Evolutionary conservation across 2,113 vertebrate species (phyloP), one percentile per base, ranked within the genome.

Genomic region (Camelus bactrianus): DNA sequence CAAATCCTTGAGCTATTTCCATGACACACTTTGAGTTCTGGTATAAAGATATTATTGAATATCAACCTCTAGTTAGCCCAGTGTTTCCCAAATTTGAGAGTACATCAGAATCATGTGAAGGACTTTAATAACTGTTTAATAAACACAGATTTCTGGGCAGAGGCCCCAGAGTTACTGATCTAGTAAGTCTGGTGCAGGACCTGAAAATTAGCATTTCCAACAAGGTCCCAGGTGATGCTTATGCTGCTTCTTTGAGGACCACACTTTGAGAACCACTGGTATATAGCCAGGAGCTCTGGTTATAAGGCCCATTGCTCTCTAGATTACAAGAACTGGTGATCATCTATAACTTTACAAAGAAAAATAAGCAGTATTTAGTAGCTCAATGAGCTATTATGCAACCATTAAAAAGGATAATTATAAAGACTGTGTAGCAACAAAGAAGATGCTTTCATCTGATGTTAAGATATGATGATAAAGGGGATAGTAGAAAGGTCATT

Each of bases 371-470:
- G 38, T 80, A 58, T 62, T 38, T 80, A 56, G 58, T 35, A 80
- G 77, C 22, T 79, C 52, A 80, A 30, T 48, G n/a, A 88, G 42
- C 17, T 88, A 38, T 88, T 88, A 50, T 52, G 38, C 3, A 93
- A 52, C 52, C 92, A 79, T 79, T 87, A 58, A 69, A 65, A 69
- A 76, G 24, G 32, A 70, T 75, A 93, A 65, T 83, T 77, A 77
- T 26, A 58, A 58, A 48, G 2, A 58, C 14, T 69, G 20, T 67
- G 8, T 46, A 54, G 26, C n/a, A 75, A 65, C 35, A 77, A 8
- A 58, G 17, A 79, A 80, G 32, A 52, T 81, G 75, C 12, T 42
- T 62, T 62, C 26, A 80, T 52, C 62, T 69, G 35, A 76, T 52
- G 46, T 35, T 67, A 82, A 54, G 20, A 42, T 35, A 20, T 89